These are phyloP conservation scores for Triplophysa dalaica DNA, from an alignment of 2,113 vertebrate genomes.

Conservation along the genomic window DNA sequence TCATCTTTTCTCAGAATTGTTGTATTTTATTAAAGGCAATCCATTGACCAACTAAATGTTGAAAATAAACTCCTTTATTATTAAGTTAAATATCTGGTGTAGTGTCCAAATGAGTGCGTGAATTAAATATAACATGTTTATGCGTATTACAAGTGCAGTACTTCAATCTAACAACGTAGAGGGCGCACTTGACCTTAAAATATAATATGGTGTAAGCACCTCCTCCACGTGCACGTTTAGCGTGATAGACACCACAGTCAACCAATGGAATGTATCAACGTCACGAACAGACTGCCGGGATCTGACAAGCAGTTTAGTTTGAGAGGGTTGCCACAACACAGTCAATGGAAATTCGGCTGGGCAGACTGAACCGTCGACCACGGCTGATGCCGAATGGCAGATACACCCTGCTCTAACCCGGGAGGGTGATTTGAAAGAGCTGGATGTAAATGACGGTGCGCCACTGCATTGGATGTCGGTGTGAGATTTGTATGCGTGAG, in stretches of 20 bases:
- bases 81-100: conserved; percentile 50
- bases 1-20: conserved; percentile 51
- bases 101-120: background rate
- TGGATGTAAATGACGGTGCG: conserved; percentile 52
- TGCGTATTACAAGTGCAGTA: background rate
- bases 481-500: conserved; percentile 25
- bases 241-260: conserved; percentile 15
- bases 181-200: conserved; percentile 4
- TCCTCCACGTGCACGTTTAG: background rate
- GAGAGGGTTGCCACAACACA: conserved; percentile 24
- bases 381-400: conserved; percentile 34
- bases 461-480: conserved; percentile 37
- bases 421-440: conserved; percentile 40
- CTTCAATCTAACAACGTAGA: background rate
- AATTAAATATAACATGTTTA: background rate
- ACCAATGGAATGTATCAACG: conserved; percentile 20
- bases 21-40: conserved; percentile 62
- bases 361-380: conserved; percentile 14
- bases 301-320: conserved; percentile 38
- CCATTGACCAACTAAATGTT: conserved; percentile 58
- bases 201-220: background rate
- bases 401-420: conserved; percentile 18
- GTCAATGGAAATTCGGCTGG: conserved; percentile 44
- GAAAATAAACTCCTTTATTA: conserved; percentile 63
- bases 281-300: conserved; percentile 9